Evolutionary conservation across 2,888 invertebrate species (phyloP), one percentile per base, ranked within the genome.

Genomic region (Odontomyia ornata): DNA sequence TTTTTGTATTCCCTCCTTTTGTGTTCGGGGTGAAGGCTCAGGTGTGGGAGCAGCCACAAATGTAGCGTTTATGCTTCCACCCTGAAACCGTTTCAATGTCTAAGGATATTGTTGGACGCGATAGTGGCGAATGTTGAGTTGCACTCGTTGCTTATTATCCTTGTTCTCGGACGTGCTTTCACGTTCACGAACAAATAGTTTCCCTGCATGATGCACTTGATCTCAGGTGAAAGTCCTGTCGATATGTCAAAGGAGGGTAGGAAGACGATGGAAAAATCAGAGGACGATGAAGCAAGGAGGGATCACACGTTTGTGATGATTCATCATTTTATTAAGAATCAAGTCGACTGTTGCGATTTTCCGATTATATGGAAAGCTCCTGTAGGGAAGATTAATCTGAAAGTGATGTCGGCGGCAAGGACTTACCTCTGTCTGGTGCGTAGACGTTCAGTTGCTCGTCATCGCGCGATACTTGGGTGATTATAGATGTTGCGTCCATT

Each of bases 401-500:
- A 5, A 5, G 36, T 3, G 36, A 9, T 36, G 36, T 13, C 15
- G 7, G 52, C 15, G 18, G 15, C 7, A 52, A 13, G 3, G 15
- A 81, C 82, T 91, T 91, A 96, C 96, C 95, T 95, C 96, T 95
- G 90, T 95, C 96, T 90, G 93, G 91, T 89, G 93, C 91, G 91
- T 93, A 93, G 90, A 93, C 95, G 91, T 94, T 95, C 89, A 95
- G 91, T 91, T 94, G 94, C 89, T 96, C 96, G 92, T 96, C 96
- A 93, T 97, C 96, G 91, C 96, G 93, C 91, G 95, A 95, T 92
- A 96, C 97, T 93, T 96, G 96, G 90, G 96, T 96, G 90, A 97
- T 97, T 91, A 97, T 96, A 94, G 96, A 97, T 94, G 96, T 94
- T 93, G 95, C 95, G 95, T 97, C 97, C 97, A 96, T 96, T 93